Conservation (phyloP, 1,140 invertebrate species). For the Calosoma granatense region DNA sequence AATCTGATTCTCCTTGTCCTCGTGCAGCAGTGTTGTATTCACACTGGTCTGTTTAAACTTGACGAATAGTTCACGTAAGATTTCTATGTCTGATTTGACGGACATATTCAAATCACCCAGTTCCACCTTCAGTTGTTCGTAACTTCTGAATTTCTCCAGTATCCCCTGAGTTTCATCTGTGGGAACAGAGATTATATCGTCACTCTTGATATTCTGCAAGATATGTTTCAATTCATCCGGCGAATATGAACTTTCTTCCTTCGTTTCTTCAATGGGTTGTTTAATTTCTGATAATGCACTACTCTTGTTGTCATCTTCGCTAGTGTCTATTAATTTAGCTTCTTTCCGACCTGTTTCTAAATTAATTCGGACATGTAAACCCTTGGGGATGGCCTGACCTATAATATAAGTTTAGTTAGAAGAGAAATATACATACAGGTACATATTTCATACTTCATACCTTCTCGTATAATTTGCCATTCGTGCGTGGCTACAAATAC, state of each 20-base stretch:
- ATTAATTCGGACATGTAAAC: conserved; percentile 65
- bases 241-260: conserved; percentile 12
- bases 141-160: conserved; percentile 40
- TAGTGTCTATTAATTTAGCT: conserved; percentile 57
- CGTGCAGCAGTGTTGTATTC: conserved; percentile 20
- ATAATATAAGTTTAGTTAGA: conserved; percentile 21
- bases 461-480: conserved; percentile 48
- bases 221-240: conserved; percentile 27
- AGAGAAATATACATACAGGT: conserved; percentile 12
- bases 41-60: conserved; percentile 36
- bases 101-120: conserved; percentile 48
- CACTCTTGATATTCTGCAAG: conserved; percentile 29
- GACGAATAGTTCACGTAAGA: conserved; percentile 48
- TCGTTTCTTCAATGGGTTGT: conserved; percentile 16
- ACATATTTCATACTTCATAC: conserved; percentile 33
- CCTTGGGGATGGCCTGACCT: conserved; percentile 61
- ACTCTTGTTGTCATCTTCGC: conserved; percentile 28
- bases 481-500: conserved; percentile 45
- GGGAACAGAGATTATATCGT: conserved; percentile 16
- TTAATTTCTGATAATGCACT: conserved; percentile 19
- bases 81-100: conserved; percentile 56
- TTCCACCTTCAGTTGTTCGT: conserved; percentile 58
- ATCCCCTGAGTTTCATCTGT: conserved; percentile 21
- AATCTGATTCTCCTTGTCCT: conserved; percentile 36
- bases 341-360: conserved; percentile 60